These are phyloP conservation scores for Halichoerus grypus DNA, from an alignment of 2,113 vertebrate species.

Conservation along the genomic window DNA sequence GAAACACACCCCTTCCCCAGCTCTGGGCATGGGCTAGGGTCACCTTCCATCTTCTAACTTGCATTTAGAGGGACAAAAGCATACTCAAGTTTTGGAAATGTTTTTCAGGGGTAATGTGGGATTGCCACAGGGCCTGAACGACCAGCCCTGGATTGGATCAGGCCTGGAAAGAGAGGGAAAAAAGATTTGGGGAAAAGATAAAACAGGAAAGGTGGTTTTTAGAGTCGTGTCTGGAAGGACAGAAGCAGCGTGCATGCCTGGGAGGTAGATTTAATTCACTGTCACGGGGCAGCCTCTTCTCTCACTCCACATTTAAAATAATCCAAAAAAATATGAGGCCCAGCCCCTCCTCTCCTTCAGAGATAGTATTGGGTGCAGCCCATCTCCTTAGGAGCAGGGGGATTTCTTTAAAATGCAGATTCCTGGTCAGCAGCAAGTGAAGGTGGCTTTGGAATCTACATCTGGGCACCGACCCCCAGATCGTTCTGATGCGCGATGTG, in stretches of 20 bases:
- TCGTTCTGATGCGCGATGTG: rapidly evolving
- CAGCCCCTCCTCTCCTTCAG: neutral
- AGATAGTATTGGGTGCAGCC: neutral
- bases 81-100: no score
- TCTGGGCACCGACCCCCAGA: neutral
- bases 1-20: neutral
- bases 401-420: neutral
- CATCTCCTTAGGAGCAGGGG: neutral
- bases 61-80: neutral
- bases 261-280: neutral
- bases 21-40: neutral
- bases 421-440: neutral
- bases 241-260: neutral
- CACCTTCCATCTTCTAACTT: neutral
- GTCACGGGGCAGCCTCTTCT: neutral
- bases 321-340: neutral
- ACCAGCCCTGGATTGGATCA: neutral
- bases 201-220: neutral
- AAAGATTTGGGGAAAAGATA: neutral
- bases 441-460: neutral
- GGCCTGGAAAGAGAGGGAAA: neutral
- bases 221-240: neutral
- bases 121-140: neutral
- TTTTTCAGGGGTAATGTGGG: neutral
- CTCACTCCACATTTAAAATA: neutral